Evolutionary conservation across 2,797 vertebrate genomes (phyloP).

Genomic region (Sebastes dallii): DNA sequence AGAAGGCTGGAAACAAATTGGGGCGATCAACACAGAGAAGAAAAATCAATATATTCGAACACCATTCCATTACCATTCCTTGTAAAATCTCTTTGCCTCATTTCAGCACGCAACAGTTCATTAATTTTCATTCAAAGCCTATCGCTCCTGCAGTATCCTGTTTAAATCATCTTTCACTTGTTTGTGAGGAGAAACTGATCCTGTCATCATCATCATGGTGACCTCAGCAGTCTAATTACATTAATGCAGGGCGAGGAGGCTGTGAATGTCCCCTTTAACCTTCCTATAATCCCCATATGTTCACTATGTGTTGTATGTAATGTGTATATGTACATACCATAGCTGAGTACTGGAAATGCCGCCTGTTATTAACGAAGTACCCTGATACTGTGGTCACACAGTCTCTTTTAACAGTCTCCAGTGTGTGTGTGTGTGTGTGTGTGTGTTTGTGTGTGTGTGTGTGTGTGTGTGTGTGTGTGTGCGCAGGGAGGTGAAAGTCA

Average conservation of each 20-base stretch:
- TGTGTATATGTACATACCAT: background rate
- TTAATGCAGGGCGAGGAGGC: background rate
- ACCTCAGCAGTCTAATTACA: background rate
- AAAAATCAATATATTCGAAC: background rate
- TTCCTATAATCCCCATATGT: background rate
- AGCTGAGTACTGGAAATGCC: background rate
- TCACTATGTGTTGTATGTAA: background rate
- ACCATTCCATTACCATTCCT: background rate
- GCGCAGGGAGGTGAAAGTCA: no score
- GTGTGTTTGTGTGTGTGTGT: background rate
- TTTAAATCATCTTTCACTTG: background rate
- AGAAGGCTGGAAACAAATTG: background rate
- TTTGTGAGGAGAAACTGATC: background rate
- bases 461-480: background rate
- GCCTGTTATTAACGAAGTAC: background rate
- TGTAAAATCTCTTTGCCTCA: background rate
- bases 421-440: background rate
- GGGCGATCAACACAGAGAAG: background rate
- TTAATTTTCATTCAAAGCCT: no score
- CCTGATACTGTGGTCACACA: no score
- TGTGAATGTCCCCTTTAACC: slow-evolving; percentile 7
- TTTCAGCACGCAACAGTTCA: no score
- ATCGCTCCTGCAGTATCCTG: no score
- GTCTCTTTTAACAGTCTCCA: no score
- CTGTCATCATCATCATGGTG: background rate